A percentile compares a stretch with the other conserved stretches of the same genome.
Evolutionary conservation across 2,888 invertebrate genomes (phyloP).

Genomic region (Atrina japonica): DNA sequence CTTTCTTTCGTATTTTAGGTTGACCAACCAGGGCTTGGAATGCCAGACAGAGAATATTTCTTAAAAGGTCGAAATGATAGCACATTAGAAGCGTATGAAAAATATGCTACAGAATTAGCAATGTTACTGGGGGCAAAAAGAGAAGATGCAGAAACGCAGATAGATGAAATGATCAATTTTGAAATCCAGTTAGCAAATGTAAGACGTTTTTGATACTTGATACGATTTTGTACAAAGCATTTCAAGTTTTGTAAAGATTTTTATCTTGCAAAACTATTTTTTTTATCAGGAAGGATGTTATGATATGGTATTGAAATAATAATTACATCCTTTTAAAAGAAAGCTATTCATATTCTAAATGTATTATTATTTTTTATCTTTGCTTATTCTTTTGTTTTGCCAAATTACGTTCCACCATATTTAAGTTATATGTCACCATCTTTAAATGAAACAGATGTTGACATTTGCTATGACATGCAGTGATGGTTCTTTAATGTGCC

Average conservation of each 20-base stretch:
- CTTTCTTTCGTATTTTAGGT: no score
- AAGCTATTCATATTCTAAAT: not conserved
- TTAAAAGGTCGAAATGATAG: conserved; percentile 54
- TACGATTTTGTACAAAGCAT: no score
- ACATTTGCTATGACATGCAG: no score
- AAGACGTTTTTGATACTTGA: conserved; percentile 54
- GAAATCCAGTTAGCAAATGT: conserved; percentile 92
- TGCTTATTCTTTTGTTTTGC: no score
- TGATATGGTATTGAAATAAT: not conserved
- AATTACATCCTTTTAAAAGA: not conserved
- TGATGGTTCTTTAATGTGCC: no score
- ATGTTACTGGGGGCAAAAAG: conserved; percentile 89
- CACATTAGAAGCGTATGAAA: conserved; percentile 91
- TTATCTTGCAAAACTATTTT: no score
- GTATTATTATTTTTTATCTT: not conserved
- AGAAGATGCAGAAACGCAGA: conserved; percentile 85
- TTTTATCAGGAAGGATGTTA: no score
- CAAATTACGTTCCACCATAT: no score
- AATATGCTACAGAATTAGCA: conserved; percentile 94
- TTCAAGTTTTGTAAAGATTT: no score
- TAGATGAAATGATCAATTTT: conserved; percentile 87
- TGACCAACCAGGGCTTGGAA: conserved; percentile 89
- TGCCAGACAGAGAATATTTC: conserved; percentile 93
- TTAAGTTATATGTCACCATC: no score
- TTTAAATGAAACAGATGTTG: no score